Percentiles rank a stretch among this genome's conserved stretches.
phyloP scores from a whole-genome alignment of 2,113 vertebrate species.

The Scomber scombrus region DNA sequence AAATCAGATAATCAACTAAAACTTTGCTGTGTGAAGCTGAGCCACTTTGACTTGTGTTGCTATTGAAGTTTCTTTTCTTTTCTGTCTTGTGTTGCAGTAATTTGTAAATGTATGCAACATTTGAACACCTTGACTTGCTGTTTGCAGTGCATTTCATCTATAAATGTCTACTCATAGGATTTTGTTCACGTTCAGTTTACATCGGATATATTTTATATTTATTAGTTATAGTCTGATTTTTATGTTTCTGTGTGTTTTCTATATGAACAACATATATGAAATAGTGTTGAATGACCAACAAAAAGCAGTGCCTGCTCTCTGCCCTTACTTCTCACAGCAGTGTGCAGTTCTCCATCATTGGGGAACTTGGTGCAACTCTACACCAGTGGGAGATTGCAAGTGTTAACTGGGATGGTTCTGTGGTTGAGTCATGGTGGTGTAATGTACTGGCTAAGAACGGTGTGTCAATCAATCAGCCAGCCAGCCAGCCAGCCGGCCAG shows the following conservation, averaged over 20 bases:
- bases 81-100: not conserved
- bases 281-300: too few relatives aligned
- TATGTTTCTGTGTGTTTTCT: not conserved
- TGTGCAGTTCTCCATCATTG: constrained; percentile 16
- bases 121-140: not conserved
- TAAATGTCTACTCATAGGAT: not conserved
- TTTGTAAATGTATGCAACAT: not conserved
- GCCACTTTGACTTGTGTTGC: not conserved
- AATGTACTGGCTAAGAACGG: constrained; percentile 62
- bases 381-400: constrained; percentile 50
- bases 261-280: not conserved
- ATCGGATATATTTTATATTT: not conserved
- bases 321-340: not conserved
- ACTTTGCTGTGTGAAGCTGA: not conserved
- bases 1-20: not conserved
- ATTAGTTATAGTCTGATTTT: not conserved
- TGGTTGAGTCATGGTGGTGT: constrained; percentile 74
- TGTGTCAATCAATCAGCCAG: constrained; percentile 61
- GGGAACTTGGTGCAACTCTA: constrained; percentile 53
- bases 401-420: constrained; percentile 70
- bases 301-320: not conserved
- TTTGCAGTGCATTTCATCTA: not conserved
- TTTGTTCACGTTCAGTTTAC: not conserved
- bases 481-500: constrained; percentile 3
- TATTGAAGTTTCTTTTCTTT: not conserved